Percentiles rank a stretch among this genome's conserved stretches.
phyloP scores from a whole-genome alignment of 1,140 invertebrate species.

The Saccostrea glomerata region DNA sequence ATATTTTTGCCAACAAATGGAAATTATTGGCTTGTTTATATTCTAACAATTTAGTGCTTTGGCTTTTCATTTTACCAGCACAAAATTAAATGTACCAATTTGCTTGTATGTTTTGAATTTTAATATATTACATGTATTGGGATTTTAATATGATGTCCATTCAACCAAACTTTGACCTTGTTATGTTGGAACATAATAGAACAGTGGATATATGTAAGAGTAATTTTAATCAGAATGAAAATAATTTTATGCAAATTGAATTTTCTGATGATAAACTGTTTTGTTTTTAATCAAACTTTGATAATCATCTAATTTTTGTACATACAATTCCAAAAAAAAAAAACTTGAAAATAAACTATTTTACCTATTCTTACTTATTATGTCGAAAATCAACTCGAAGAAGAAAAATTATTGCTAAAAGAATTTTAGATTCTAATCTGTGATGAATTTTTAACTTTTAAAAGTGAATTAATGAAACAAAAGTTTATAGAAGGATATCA shows the following conservation, averaged over 20 bases:
- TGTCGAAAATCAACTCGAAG: neutral
- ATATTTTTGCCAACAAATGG: too few relatives aligned
- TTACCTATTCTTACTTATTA: neutral
- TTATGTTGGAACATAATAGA: neutral
- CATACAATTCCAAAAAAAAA: neutral
- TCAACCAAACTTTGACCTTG: neutral
- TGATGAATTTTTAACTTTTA: neutral
- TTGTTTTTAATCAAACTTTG: neutral
- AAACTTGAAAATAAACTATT: neutral
- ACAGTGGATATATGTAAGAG: neutral
- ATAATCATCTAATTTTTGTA: neutral
- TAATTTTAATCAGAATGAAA: conserved; percentile 6
- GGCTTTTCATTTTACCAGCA: neutral
- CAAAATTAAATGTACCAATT: neutral
- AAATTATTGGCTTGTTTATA: neutral
- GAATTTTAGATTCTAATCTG: neutral
- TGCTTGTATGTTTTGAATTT: neutral
- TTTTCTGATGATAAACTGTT: neutral
- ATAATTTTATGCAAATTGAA: conserved; percentile 1
- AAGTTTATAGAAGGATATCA: neutral
- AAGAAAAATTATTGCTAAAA: neutral
- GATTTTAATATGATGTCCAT: neutral
- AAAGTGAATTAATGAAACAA: neutral
- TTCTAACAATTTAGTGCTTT: neutral
- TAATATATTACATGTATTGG: too few relatives aligned